These are phyloP conservation scores for Thunnus maccoyii DNA, from an alignment of 2,113 vertebrate genomes.

Conservation along the genomic window DNA sequence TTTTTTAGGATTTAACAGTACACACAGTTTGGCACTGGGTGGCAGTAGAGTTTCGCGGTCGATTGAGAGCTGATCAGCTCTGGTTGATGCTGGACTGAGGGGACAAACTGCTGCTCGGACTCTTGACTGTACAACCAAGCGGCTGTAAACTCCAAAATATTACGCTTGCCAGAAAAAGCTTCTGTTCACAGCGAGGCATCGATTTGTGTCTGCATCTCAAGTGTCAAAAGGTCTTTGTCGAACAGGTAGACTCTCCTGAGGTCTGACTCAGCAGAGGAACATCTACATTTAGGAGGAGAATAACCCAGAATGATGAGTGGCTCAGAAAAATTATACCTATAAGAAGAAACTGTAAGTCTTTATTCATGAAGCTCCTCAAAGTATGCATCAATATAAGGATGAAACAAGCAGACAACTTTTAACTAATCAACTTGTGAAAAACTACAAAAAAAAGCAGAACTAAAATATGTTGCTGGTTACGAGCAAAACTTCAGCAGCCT, in stretches of 20 bases:
- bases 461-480: neutral
- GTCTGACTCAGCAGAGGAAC: constrained; percentile 71
- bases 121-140: constrained; percentile 16
- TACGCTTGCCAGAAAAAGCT: constrained; percentile 17
- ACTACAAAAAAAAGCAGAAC: constrained; percentile 9
- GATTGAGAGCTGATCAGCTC: neutral
- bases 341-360: neutral
- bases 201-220: constrained; percentile 29
- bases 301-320: constrained; percentile 15
- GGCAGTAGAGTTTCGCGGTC: constrained; percentile 63
- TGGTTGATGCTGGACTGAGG: neutral
- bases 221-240: constrained; percentile 46
- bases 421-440: neutral
- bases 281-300: constrained; percentile 28
- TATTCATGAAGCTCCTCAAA: neutral
- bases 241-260: constrained; percentile 39
- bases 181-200: constrained; percentile 25
- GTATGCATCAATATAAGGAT: neutral
- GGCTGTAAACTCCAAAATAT: constrained; percentile 35
- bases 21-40: constrained; percentile 49
- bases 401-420: neutral
- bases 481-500: constrained; percentile 31
- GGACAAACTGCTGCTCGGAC: neutral
- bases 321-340: neutral
- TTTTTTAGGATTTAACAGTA: neutral